Conservation (phyloP, 2,797 vertebrate species). For the Siniperca obscura region DNA sequence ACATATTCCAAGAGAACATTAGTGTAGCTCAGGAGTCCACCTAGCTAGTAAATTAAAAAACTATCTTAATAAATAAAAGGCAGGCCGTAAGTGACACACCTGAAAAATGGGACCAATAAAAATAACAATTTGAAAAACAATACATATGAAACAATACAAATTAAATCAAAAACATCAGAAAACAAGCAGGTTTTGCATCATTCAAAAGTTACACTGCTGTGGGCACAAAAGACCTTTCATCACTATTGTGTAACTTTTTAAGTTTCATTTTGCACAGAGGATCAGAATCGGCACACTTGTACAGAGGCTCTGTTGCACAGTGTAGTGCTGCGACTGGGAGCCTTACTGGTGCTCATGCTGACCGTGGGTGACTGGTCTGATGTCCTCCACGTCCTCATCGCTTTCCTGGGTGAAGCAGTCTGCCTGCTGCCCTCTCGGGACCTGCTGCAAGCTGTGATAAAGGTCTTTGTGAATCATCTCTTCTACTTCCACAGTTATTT, state of each 20-base stretch:
- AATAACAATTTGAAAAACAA: not conserved
- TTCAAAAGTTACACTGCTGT: not conserved
- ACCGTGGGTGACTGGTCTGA: conserved; percentile 88
- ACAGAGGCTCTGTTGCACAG: conserved; percentile 77
- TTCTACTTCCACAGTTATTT: not conserved
- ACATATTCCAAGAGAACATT: no score
- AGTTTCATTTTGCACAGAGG: conserved; percentile 79
- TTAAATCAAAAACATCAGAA: not conserved
- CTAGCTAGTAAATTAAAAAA: not conserved
- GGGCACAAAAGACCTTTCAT: not conserved
- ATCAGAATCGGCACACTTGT: conserved; percentile 74
- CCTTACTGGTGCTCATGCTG: conserved; percentile 89
- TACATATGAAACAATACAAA: not conserved
- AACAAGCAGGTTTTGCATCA: not conserved
- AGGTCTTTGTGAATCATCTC: conserved; percentile 74
- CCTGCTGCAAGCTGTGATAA: conserved; percentile 79
- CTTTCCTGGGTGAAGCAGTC: conserved; percentile 87
- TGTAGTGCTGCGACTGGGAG: conserved; percentile 86
- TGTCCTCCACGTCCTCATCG: conserved; percentile 84
- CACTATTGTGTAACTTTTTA: not conserved
- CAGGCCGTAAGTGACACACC: not conserved
- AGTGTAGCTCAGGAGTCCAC: not conserved
- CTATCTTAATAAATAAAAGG: not conserved
- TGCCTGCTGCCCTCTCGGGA: conserved; percentile 80
- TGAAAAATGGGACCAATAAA: not conserved